These are phyloP conservation scores for Melanotaenia pygmaea DNA, from an alignment of 2,797 vertebrate genomes.

Conservation along the genomic window DNA sequence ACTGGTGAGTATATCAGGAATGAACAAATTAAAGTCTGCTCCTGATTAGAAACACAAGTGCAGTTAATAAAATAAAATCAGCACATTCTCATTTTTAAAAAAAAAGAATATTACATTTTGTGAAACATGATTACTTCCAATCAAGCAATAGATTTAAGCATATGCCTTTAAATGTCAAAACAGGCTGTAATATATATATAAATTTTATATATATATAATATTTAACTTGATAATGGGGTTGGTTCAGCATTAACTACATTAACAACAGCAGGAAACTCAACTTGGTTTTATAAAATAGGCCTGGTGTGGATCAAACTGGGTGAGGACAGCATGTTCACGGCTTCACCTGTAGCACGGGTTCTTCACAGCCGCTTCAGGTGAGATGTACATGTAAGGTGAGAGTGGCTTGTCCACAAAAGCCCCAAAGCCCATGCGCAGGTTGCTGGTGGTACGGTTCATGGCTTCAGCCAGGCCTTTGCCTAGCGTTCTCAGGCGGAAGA, in stretches of 20 bases:
- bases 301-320: not conserved
- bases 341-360: constrained; percentile 93
- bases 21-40: constrained; percentile 13
- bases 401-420: constrained; percentile 97
- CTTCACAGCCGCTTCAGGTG: constrained; percentile 86
- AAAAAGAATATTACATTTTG: not conserved
- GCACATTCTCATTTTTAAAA: no score
- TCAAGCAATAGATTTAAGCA: not conserved
- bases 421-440: constrained; percentile 94
- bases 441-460: constrained; percentile 95
- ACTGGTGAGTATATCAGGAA: not conserved
- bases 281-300: not conserved
- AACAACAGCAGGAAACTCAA: not conserved
- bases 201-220: no score
- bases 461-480: constrained; percentile 89
- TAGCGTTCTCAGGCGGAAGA: constrained; percentile 87
- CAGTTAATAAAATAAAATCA: not conserved
- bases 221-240: not conserved
- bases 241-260: not conserved
- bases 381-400: constrained; percentile 95
- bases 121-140: not conserved
- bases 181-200: no score
- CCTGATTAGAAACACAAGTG: not conserved
- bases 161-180: not conserved
- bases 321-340: not conserved